phyloP scores from a whole-genome alignment of 2,113 vertebrate genomes.

The Gnathochromis pfefferi region DNA sequence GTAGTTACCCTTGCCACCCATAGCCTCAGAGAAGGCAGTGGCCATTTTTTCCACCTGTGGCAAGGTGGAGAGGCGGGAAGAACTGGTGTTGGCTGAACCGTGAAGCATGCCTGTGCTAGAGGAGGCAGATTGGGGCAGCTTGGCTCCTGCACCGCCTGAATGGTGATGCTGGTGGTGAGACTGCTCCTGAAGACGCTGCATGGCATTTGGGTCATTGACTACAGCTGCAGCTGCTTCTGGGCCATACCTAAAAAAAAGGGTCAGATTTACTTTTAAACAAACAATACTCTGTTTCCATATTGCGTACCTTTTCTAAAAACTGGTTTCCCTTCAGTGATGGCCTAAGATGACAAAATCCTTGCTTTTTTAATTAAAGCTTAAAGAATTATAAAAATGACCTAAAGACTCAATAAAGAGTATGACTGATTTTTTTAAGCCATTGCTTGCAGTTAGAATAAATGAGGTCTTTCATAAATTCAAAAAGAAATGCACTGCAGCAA shows the following conservation, averaged over 20 bases:
- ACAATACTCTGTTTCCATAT: neutral
- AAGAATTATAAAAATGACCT: neutral
- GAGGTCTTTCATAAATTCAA: neutral
- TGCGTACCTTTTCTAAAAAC: neutral
- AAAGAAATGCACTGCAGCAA: neutral
- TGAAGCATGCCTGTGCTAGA: constrained; percentile 75
- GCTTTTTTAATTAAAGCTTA: neutral
- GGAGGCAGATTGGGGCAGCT: constrained; percentile 81
- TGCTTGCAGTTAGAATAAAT: neutral
- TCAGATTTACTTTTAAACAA: neutral
- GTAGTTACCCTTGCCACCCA: constrained; percentile 88
- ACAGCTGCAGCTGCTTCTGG: constrained; percentile 81
- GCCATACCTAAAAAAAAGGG: constrained; percentile 71
- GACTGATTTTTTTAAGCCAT: neutral
- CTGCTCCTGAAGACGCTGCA: constrained; percentile 91
- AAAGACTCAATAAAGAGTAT: neutral
- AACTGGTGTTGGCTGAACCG: constrained; percentile 66
- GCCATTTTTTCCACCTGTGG: constrained; percentile 90
- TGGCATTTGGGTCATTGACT: constrained; percentile 78
- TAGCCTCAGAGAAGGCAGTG: constrained; percentile 79
- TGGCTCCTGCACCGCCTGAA: constrained; percentile 52
- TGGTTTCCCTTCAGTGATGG: neutral
- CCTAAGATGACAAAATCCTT: neutral
- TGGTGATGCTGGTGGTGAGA: constrained; percentile 83
- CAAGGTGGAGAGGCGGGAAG: constrained; percentile 86